These are phyloP conservation scores for Mesocricetus auratus DNA, from an alignment of 2,113 vertebrate species.

Conservation along the genomic window DNA sequence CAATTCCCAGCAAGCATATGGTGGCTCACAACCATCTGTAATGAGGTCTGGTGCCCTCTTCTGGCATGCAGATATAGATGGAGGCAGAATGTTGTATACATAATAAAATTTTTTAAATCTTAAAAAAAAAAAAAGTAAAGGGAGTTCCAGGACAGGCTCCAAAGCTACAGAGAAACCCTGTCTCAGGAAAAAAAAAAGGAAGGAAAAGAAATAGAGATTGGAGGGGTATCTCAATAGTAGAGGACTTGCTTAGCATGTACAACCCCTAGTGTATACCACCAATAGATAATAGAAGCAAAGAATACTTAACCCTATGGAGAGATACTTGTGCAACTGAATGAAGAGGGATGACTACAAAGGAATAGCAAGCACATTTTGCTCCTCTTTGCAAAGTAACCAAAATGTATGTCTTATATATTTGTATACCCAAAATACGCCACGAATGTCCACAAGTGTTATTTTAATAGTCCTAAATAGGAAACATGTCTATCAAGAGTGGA, in stretches of 20 bases:
- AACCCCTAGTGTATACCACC: not conserved
- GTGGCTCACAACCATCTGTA: no score
- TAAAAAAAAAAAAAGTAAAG: no score
- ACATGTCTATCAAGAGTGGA: not conserved
- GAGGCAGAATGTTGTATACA: no score
- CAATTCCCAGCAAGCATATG: no score
- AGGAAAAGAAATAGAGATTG: not conserved
- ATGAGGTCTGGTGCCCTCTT: no score
- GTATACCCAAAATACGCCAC: not conserved
- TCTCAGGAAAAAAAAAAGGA: not conserved
- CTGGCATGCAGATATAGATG: no score
- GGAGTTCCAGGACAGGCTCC: no score
- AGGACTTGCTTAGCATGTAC: not conserved
- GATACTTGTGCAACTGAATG: slow-evolving; percentile 18
- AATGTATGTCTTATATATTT: not conserved
- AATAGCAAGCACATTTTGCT: not conserved
- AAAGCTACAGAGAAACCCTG: no score
- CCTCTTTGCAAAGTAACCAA: not conserved
- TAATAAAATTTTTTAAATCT: not conserved
- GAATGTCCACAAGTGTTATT: not conserved
- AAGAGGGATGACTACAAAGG: not conserved
- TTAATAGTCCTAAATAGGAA: not conserved
- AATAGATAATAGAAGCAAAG: not conserved
- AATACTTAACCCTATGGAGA: not conserved
- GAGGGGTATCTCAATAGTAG: not conserved